Evolutionary conservation across 2,888 invertebrate species (phyloP), one percentile per base, ranked within the genome.

Genomic region (Apamea monoglypha): DNA sequence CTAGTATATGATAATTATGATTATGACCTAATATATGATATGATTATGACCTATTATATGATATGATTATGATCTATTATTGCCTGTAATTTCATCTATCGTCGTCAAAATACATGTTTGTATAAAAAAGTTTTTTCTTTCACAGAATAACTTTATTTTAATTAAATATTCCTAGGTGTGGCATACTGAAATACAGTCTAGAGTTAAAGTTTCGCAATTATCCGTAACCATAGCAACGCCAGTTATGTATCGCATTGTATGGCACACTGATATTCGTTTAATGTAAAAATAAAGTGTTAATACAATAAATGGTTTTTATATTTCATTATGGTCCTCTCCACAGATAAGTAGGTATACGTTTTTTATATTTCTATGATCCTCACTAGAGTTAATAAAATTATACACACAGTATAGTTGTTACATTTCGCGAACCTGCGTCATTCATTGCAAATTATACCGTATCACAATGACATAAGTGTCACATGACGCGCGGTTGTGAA

Each of bases 211-310:
- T 92, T 93, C 88, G 91, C 91, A 92, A 91, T 88, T 92, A 92
- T 89, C 90, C 87, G 87, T 93, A 92, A 92, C 91, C 92, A 94
- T 94, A 94, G 93, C 91, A 92, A 91, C 84, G 88, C 90, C 89
- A 89, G 85, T 87, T 87, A 92, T 92, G 87, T 91, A 92, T 91
- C 90, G 90, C 92, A 93, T 93, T 95, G 92, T 95, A 95, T 91
- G 92, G 94, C 94, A 94, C 93, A 93, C 92, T 91, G 93, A 93
- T 94, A 93, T 94, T 93, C 92, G 91, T 94, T 94, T 93, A 93
- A 90, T 94, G 92, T 94, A 93, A 93, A 89, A 90, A 95, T 94
- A 95, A 95, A 95, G 94, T 91, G 93, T 95, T 95, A 94, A 92
- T 92, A 94, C 88, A 89, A 88, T 82, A 47, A 86, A 75, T 81